Base-by-base conservation (phyloP, 2,888 invertebrate species). In the Stegana nigrithorax region DNA sequence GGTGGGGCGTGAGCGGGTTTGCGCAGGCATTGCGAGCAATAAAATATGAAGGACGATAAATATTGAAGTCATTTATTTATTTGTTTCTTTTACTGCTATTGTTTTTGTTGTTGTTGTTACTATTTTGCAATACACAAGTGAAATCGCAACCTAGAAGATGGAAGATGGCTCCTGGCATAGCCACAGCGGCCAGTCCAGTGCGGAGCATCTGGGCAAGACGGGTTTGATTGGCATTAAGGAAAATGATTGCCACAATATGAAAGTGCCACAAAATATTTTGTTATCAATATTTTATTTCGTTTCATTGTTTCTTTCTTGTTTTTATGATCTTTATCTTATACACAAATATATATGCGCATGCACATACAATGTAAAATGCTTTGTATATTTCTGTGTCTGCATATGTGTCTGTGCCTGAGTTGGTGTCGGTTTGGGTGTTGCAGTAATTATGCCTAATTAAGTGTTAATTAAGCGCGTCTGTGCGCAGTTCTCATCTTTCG, bases 1-100 rank as follows among this genome's bases (percentile, higher is more conserved):
- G 7, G 44, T 12, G 27, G 25, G 42, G 8, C 14, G 50, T 39
- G 62, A 61, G 64, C 67, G 64, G n/a, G n/a, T n/a, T n/a, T n/a
- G n/a, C n/a, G n/a, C n/a, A n/a, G n/a, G n/a, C n/a, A n/a, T 6
- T 39, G 39, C 12, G 17, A 39, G 14, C 17, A 56, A 23, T 56
- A 56, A 56, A 56, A 56, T 23, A 58, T 26, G 45, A 58, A 58
- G 26, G 32, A 21, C 44, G 36, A 59, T 59, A 59, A 59, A 59
- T 59, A 59, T 59, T n/a, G 27, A 32, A 12, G 32, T 23, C 47
- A 45, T 36, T 59, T 58, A 19, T 45, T 47, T 47, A 10, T 6
- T 23, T 45, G 6, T 45, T 21, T 2, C 12, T 47, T 25, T 47
- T 17, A 19, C 10, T 39, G 1, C 8, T 23, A 8, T 47, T 47